Conservation (phyloP, 2,797 vertebrate genomes). For the Cryptoprocta ferox region DNA sequence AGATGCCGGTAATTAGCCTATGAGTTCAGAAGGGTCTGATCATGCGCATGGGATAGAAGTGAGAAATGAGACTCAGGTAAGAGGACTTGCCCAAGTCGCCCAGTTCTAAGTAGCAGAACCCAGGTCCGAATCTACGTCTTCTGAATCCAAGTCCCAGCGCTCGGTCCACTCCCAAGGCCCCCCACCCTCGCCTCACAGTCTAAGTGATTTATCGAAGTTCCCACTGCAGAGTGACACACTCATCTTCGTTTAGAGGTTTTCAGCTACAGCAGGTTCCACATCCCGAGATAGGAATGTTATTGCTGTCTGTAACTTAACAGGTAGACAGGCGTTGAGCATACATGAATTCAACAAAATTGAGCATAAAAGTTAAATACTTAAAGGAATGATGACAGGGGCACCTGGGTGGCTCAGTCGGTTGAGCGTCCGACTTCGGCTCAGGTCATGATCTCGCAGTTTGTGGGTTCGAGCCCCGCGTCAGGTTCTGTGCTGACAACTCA, state of each 20-base stretch:
- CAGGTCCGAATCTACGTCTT: background rate
- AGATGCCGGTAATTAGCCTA: background rate
- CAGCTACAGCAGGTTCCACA: background rate
- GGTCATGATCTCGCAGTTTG: no score
- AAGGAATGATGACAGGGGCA: background rate
- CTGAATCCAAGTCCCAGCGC: background rate
- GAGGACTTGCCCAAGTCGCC: background rate
- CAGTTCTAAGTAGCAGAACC: background rate
- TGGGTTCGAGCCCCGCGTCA: no score
- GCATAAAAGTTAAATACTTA: background rate
- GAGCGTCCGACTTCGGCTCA: no score
- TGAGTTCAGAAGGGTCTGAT: background rate
- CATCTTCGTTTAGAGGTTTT: background rate
- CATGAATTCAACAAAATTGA: background rate
- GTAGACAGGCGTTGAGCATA: rapidly evolving
- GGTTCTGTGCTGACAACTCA: no score
- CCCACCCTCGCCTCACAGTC: background rate
- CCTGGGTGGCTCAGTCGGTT: no score
- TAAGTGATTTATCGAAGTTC: background rate
- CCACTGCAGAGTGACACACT: background rate
- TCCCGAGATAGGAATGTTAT: background rate
- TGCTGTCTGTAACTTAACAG: background rate
- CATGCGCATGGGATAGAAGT: background rate
- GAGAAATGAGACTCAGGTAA: background rate
- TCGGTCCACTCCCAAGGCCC: background rate